A percentile compares a stretch with the other conserved stretches of the same genome.
Conservation (phyloP, 2,888 invertebrate species). For the Sarcophaga carnaria region DNA sequence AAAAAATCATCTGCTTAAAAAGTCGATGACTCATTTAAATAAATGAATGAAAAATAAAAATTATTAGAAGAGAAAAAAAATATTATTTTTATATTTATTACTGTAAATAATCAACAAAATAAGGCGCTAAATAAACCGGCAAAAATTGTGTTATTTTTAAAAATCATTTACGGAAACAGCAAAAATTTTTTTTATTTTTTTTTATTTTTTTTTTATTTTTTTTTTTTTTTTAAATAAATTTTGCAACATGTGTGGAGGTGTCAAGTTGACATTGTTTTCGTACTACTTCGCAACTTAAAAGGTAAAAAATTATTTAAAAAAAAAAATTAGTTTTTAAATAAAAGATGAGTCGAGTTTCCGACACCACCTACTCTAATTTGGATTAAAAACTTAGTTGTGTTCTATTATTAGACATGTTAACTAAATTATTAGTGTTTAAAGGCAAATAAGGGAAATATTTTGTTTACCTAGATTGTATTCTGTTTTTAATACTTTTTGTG, state of each 20-base stretch:
- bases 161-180: background rate
- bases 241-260: background rate
- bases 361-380: too few relatives aligned
- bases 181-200: background rate
- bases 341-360: background rate
- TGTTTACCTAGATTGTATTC: too few relatives aligned
- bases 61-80: background rate
- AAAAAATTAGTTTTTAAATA: background rate
- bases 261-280: background rate
- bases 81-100: conserved; percentile 7
- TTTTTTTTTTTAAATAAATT: background rate
- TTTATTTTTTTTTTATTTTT: background rate
- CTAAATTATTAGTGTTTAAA: too few relatives aligned
- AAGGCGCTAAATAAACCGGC: conserved; percentile 28
- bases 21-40: background rate
- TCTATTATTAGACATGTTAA: too few relatives aligned
- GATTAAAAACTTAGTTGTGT: too few relatives aligned
- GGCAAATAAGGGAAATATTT: too few relatives aligned
- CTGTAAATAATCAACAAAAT: conserved; percentile 39
- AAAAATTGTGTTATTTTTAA: background rate
- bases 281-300: background rate
- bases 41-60: background rate
- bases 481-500: too few relatives aligned
- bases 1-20: background rate
- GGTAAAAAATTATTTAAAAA: background rate